Evolutionary conservation across 2,113 vertebrate genomes (phyloP).

Genomic region (Ochotona curzoniae): DNA sequence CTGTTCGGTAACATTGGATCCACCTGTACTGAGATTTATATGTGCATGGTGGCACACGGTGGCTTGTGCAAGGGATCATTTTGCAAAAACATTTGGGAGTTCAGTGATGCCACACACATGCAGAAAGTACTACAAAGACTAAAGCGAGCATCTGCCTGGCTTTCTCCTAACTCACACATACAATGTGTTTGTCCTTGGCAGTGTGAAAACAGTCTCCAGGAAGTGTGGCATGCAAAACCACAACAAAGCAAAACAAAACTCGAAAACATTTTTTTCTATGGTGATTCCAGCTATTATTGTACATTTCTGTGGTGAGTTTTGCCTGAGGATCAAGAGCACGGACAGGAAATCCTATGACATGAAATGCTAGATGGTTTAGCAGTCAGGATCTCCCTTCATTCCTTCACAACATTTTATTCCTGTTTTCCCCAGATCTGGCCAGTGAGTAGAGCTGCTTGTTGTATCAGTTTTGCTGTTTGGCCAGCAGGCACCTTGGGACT

Average conservation of each 20-base stretch:
- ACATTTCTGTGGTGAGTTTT: background rate
- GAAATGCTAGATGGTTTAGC: background rate
- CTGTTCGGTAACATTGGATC: background rate
- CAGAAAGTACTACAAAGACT: background rate
- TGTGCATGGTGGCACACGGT: background rate
- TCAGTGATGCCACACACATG: background rate
- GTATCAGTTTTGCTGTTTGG: too few relatives aligned
- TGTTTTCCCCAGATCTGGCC: too few relatives aligned
- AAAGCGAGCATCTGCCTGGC: background rate
- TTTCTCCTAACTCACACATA: background rate
- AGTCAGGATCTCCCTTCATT: background rate
- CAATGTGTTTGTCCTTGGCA: background rate
- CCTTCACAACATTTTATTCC: too few relatives aligned
- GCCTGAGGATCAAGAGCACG: background rate
- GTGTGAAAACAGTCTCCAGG: constrained; percentile 11
- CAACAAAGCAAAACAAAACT: constrained; percentile 46
- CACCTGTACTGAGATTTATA: background rate
- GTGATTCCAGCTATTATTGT: background rate
- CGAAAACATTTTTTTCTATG: background rate
- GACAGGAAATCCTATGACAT: background rate
- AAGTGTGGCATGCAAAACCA: constrained; percentile 29
- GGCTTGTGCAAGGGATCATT: background rate
- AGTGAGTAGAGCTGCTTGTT: too few relatives aligned
- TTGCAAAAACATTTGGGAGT: background rate
- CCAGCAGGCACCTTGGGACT: too few relatives aligned